Evolutionary conservation across 2,113 vertebrate genomes (phyloP), one percentile per base, ranked within the genome.

Genomic region (Phocoena sinus): DNA sequence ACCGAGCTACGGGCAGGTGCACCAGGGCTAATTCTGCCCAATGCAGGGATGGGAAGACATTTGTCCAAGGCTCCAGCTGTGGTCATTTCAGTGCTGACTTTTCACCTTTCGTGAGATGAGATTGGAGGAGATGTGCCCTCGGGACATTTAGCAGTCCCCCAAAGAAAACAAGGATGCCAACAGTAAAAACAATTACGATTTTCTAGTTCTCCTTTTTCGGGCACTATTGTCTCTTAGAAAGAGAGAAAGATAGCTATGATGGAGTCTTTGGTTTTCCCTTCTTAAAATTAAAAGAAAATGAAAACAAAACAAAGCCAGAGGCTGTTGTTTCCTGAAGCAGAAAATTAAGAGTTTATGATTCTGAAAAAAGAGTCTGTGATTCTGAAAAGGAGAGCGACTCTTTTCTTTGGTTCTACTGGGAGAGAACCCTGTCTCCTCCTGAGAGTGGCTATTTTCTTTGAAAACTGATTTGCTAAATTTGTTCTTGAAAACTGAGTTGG

Each of bases 41-140:
- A 0, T 0, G 8, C 15, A 15, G 21, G 21, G 2, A 1, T 20
- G 1, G 4, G 38, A 41, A 41, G 36, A 23, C 2, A 0, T 25
- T 28, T 33, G 2, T 0, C 9, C 14, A 28, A 17, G 33, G 5
- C 3, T 1, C 25, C 9, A 9, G 36, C 26, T n/a, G 3, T 25
- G 1, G 2, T 26, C 5, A 44, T 15, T 71, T 14, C 8, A 47
- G 41, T 14, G 2, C 3, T 31, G 12, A 23, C 50, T 36, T 79
- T 62, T 76, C n/a, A 14, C 13, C 50, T 63, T 56, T 63, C 14
- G 2, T 9, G 12, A 56, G 20, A 2, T 3, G 0, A 31, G 58
- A 5, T 4, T 5, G 21, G 26, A 44, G 81, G 17, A 56, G 60
- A 63, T 0, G 2, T 0, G 15, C 26, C 84, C 18, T 2, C 4